Evolutionary conservation across 1,140 invertebrate species (phyloP), one percentile per base, ranked within the genome.

Genomic region (Anastrepha obliqua): DNA sequence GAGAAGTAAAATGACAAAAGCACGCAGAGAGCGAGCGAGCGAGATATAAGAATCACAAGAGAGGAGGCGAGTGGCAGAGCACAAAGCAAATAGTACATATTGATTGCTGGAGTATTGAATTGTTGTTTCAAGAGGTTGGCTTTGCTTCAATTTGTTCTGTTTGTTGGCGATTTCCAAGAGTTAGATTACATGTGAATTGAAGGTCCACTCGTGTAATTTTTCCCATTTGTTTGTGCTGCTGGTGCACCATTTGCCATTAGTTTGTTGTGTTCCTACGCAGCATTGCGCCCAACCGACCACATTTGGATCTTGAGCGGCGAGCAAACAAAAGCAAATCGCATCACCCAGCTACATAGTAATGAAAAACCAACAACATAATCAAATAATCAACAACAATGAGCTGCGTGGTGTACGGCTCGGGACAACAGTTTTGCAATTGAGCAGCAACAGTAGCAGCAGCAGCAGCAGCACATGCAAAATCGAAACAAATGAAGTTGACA

Each of bases 131-230:
- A 81, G n/a, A 2, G 39, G 39, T 39, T 44, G 2, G 42, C 42
- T 13, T 74, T 74, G 15, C 67, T 74, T 9, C 11, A 67, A 67
- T 29, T 67, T 20, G 29, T 67, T 20, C 17, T 47, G 29, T n/a
- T 74, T 47, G 70, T 74, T 47, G 70, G 44, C 47, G 20, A 81
- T 81, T 55, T 81, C 20, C 51, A 81, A 44, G 47, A 20, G 74
- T 81, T 55, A 81, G 74, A 81, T 55, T 81, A 81, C 47, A 20
- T 81, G 74, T 55, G 74, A 42, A 81, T 55, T 81, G 74, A 81
- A 55, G 17, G 47, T 55, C 44, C 74, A 11, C 44, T 55, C 67
- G 44, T 74, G 6, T 65, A 7, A 74, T 74, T 74, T 74, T 67
- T 39, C 2, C 17, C 70, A 47, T 74, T 74, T 51, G n/a, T 81